Evolutionary conservation across 30 jellyfish, hydroid and myxozoan species (phyloP).

Genomic region (Morbakka virulenta): DNA sequence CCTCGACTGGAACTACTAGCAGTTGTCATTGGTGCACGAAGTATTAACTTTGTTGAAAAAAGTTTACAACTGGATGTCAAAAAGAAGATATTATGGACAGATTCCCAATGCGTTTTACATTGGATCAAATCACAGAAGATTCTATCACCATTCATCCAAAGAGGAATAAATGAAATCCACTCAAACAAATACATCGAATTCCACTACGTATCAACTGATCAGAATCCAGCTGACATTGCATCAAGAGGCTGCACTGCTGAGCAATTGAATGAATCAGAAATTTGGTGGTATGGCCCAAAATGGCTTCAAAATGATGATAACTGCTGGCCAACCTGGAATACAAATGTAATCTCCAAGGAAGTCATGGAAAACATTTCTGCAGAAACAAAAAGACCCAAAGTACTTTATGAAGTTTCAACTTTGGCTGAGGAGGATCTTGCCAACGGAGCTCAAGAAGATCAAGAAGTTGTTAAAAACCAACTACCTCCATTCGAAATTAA

Average conservation of each 20-base stretch:
- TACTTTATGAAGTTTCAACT: constrained; percentile 6
- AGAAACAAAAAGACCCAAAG: constrained; percentile 1
- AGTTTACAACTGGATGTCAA: neutral
- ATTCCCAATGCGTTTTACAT: constrained; percentile 23
- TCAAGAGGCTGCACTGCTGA: constrained; percentile 7
- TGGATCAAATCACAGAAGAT: constrained; percentile 9
- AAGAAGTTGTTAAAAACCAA: neutral
- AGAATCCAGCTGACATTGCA: constrained; percentile 17
- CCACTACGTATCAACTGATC: constrained; percentile 5
- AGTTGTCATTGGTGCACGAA: neutral
- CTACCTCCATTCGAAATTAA: constrained; percentile 12
- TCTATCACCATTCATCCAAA: constrained; percentile 4
- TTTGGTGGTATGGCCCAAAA: constrained; percentile 39
- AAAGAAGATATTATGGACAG: constrained; percentile 14
- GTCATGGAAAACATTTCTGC: neutral
- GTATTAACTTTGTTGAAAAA: neutral
- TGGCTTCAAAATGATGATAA: constrained; percentile 12
- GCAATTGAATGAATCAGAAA: neutral
- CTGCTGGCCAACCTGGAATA: constrained; percentile 3
- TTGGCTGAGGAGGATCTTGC: neutral
- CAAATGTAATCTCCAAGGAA: neutral
- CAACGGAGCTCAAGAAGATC: too few relatives aligned
- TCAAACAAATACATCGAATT: neutral
- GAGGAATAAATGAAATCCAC: constrained; percentile 14
- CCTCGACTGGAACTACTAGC: constrained; percentile 18